Conservation (phyloP, 2,113 vertebrate genomes). For the Crotophaga sulcirostris region DNA sequence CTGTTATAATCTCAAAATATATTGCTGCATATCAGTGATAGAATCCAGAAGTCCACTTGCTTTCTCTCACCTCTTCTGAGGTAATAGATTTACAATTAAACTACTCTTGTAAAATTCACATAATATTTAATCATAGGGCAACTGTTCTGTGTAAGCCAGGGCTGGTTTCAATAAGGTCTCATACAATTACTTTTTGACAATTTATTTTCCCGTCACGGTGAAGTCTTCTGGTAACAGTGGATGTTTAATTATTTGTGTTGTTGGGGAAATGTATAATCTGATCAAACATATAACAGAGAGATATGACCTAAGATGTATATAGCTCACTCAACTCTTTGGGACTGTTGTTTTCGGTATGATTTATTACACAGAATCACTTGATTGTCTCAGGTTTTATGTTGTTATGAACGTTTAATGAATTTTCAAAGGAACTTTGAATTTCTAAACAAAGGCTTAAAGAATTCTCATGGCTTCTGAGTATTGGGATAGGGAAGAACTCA, state of each 20-base stretch:
- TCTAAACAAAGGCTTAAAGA: slow-evolving; percentile 55
- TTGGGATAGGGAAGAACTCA: slow-evolving; percentile 38
- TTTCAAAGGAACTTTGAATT: slow-evolving; percentile 61
- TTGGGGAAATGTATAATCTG: not conserved
- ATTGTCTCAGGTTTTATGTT: slow-evolving; percentile 45
- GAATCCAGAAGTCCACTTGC: not conserved
- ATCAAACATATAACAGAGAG: not conserved
- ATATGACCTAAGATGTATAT: not conserved
- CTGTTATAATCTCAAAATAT: not conserved
- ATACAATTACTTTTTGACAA: not conserved
- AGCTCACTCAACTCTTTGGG: slow-evolving; percentile 33
- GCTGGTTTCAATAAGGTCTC: not conserved
- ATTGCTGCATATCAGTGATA: not conserved
- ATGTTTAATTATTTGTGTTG: not conserved
- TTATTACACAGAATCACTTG: slow-evolving; percentile 48
- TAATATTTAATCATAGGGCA: not conserved
- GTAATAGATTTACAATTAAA: not conserved
- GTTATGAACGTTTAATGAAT: slow-evolving; percentile 10
- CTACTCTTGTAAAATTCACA: not conserved
- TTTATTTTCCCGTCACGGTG: not conserved
- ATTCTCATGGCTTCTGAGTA: slow-evolving; percentile 61
- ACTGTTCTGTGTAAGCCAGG: not conserved
- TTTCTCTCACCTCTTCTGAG: not conserved
- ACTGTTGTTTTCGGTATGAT: slow-evolving; percentile 29
- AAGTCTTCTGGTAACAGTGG: not conserved